phyloP scores from a whole-genome alignment of 2,113 vertebrate genomes.

The Bubo scandiacus region DNA sequence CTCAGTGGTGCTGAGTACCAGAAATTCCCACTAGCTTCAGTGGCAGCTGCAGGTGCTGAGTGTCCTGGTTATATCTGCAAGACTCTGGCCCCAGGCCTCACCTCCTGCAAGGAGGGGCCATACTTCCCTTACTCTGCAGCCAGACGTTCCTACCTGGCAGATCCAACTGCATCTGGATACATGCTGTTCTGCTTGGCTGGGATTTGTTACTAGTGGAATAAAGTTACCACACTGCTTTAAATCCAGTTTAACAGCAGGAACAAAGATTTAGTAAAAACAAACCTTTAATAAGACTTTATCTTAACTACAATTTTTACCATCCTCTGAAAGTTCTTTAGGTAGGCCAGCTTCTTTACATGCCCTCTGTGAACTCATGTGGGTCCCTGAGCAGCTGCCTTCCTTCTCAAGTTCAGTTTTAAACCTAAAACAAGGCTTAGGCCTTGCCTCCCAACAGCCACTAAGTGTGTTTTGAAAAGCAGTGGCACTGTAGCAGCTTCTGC shows the following conservation, averaged over 20 bases:
- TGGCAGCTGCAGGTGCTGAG: background rate
- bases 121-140: background rate
- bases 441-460: background rate
- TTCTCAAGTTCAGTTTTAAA: background rate
- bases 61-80: background rate
- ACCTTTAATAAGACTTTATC: background rate
- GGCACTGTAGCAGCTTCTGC: background rate
- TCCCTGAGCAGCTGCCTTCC: background rate
- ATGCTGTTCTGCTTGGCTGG: background rate
- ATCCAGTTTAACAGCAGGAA: background rate
- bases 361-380: background rate
- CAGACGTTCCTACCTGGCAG: background rate
- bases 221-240: background rate
- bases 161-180: background rate
- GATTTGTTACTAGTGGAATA: background rate
- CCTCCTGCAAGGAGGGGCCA: background rate
- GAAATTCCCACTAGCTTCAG: background rate
- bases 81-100: background rate
- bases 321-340: background rate
- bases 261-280: background rate
- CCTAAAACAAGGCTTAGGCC: background rate
- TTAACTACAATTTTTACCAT: background rate
- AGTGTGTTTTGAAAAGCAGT: background rate
- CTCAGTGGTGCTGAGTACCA: background rate
- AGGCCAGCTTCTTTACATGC: background rate